phyloP scores from a whole-genome alignment of 2,797 vertebrate species.

The Molossus alvarezi region DNA sequence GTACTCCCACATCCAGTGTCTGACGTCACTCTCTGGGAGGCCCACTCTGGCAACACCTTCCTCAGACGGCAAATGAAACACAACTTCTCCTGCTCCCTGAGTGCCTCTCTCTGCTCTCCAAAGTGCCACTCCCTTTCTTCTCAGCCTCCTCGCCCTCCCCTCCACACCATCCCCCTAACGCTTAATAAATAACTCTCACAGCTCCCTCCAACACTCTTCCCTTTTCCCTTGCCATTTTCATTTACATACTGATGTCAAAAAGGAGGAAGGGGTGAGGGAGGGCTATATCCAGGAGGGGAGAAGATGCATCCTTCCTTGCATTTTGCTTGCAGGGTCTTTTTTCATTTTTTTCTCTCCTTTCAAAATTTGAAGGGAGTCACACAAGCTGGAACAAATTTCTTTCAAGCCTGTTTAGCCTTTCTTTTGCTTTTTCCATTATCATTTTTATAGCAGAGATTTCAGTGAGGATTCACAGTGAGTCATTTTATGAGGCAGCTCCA shows the following conservation, averaged over 20 bases:
- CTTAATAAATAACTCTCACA: constrained; percentile 71
- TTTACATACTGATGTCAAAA: constrained; percentile 65
- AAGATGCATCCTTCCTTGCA: constrained; percentile 76
- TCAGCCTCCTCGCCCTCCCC: background rate
- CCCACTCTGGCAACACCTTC: constrained; percentile 1
- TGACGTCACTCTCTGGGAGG: constrained; percentile 55
- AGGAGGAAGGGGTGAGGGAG: background rate
- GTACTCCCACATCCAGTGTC: background rate
- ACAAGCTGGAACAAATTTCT: constrained; percentile 86
- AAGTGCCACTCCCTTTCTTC: constrained; percentile 50
- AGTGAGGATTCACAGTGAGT: constrained; percentile 91
- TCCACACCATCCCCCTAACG: background rate
- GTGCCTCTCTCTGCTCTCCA: constrained; percentile 23
- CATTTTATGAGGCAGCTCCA: constrained; percentile 91
- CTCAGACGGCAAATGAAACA: background rate
- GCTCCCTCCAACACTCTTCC: constrained; percentile 47
- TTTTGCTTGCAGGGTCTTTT: constrained; percentile 77
- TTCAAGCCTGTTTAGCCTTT: constrained; percentile 86
- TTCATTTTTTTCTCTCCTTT: background rate
- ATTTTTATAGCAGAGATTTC: constrained; percentile 91
- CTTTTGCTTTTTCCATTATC: constrained; percentile 92
- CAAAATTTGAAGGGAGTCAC: constrained; percentile 78
- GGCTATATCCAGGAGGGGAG: background rate
- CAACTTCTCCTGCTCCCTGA: background rate
- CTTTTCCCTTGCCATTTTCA: constrained; percentile 62